These are phyloP conservation scores for Amphiprion percula DNA, from an alignment of 2,113 vertebrate genomes.

Conservation along the genomic window DNA sequence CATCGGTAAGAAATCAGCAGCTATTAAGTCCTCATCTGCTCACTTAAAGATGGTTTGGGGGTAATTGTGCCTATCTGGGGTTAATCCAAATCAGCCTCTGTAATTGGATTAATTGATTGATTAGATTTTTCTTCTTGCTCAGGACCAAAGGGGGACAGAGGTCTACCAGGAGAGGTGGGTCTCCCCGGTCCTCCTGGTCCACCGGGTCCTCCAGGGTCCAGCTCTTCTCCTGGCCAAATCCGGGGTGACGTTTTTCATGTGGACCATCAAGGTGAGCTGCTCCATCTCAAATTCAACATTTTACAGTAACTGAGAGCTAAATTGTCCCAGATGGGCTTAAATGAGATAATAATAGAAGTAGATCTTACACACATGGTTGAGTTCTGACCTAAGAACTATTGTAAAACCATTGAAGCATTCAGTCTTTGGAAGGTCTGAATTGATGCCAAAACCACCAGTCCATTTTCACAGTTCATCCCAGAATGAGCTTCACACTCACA, in stretches of 20 bases:
- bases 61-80: not conserved
- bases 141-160: slow-evolving; percentile 86
- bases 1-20: slow-evolving; percentile 78
- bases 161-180: slow-evolving; percentile 87
- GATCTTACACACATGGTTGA: slow-evolving; percentile 25
- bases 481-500: slow-evolving; percentile 24
- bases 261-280: slow-evolving; percentile 86
- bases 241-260: slow-evolving; percentile 90
- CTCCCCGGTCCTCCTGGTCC: slow-evolving; percentile 88
- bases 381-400: slow-evolving; percentile 45
- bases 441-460: slow-evolving; percentile 51
- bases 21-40: not conserved
- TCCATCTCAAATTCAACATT: not conserved
- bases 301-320: slow-evolving; percentile 27
- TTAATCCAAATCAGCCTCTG: not conserved
- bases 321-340: slow-evolving; percentile 40
- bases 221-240: slow-evolving; percentile 51
- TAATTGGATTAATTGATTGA: not conserved
- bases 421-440: slow-evolving; percentile 41
- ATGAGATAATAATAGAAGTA: slow-evolving; percentile 38
- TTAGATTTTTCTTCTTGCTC: not conserved
- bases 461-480: slow-evolving; percentile 30
- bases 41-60: not conserved
- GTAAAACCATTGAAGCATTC: slow-evolving; percentile 41
- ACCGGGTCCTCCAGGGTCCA: slow-evolving; percentile 84